Evolutionary conservation across 2,888 invertebrate species (phyloP), one percentile per base, ranked within the genome.

Genomic region (Peribatodes rhomboidaria): DNA sequence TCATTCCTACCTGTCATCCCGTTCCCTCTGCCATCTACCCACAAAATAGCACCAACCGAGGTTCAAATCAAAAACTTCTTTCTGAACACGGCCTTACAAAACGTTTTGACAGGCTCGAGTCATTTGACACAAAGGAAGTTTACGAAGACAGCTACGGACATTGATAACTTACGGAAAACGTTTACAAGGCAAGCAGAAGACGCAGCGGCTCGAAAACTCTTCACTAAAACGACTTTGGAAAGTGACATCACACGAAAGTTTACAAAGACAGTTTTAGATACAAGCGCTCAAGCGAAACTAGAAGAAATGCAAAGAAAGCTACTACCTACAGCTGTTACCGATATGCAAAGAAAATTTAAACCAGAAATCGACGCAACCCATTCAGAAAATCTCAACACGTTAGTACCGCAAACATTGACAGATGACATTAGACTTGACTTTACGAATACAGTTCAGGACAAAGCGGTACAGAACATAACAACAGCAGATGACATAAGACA

Each of bases 51-150:
- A 22, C 77, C 83, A 0, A 72, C 84, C 0, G 85, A 90, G 2
- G 78, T 76, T 1, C 85, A 86, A 46, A 79, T 91, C 8, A 91
- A 91, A 56, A 86, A 83, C 62, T 91, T 89, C 37, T 76, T 91
- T 0, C 77, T 91, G 1, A 91, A 85, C 72, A 89, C 90, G 0
- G 92, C 91, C 0, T 62, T 92, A 22, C 92, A 91, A 39, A 90
- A 84, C 64, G 90, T 85, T 0, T 58, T 91, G 8, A 79, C 87
- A 0, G 87, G 84, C 3, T 89, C 90, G 1, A 83, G 74, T 56
- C 87, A 88, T 49, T 59, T 88, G 16, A 77, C 82, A 13, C 79
- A 77, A 8, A 61, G 46, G 46, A 61, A 54, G 50, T 64, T 57
- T 22, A 22, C 75, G 77, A 55, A 50, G 54, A 50, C 58, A 55